Conservation (phyloP, 2,888 invertebrate species). For the Drosophila fungiperda region DNA sequence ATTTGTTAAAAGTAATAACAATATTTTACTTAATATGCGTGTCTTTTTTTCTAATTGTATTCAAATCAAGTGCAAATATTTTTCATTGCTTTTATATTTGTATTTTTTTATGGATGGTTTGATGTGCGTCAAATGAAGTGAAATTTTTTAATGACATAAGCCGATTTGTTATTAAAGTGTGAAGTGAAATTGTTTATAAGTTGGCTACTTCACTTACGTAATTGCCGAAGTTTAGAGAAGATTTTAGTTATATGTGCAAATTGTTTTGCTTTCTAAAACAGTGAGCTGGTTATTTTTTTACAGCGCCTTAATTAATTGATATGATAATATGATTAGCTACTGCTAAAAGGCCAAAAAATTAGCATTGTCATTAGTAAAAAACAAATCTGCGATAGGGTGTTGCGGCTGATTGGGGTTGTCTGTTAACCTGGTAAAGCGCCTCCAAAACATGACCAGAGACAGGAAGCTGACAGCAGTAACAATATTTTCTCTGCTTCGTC, state of each 20-base stretch:
- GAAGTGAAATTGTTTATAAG: slow-evolving; percentile 46
- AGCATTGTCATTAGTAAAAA: slow-evolving; percentile 24
- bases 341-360: slow-evolving; percentile 36
- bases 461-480: slow-evolving; percentile 54
- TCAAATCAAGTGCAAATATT: slow-evolving; percentile 29
- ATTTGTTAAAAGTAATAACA: background rate
- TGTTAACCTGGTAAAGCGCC: slow-evolving; percentile 40
- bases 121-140: slow-evolving; percentile 23
- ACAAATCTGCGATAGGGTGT: background rate
- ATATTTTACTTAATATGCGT: slow-evolving; percentile 7
- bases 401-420: background rate
- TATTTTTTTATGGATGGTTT: slow-evolving; percentile 19
- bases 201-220: slow-evolving; percentile 5
- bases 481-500: slow-evolving; percentile 36
- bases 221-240: slow-evolving; percentile 14
- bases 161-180: slow-evolving; percentile 25
- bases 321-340: slow-evolving; percentile 28
- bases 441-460: slow-evolving; percentile 50
- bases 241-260: slow-evolving; percentile 12
- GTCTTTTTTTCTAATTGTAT: slow-evolving; percentile 9
- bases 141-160: slow-evolving; percentile 34
- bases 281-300: background rate
- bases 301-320: slow-evolving; percentile 21
- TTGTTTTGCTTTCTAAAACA: slow-evolving; percentile 1
- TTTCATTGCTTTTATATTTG: slow-evolving; percentile 2